Percentiles rank a stretch among this genome's conserved stretches.
Evolutionary conservation across 1,140 invertebrate species (phyloP).

Genomic region (Cyclargus thomasi): DNA sequence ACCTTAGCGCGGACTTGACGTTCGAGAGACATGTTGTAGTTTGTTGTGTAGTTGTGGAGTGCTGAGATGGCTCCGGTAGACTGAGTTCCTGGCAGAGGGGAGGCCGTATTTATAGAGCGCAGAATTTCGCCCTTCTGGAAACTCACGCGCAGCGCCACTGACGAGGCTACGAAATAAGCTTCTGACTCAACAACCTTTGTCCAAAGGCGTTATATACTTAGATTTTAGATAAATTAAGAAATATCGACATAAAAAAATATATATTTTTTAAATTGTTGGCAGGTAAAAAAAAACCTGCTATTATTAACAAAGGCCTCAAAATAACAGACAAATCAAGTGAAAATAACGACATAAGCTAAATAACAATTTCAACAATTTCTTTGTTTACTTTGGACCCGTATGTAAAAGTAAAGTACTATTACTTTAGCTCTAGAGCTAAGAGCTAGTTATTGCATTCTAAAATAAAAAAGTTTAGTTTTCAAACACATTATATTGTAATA

Average conservation of each 20-base stretch:
- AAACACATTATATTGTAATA: too few relatives aligned
- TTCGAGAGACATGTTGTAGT: conserved; percentile 84
- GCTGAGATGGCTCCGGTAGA: conserved; percentile 57
- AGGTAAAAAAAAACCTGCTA: too few relatives aligned
- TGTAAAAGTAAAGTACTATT: too few relatives aligned
- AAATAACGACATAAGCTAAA: too few relatives aligned
- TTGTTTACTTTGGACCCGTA: too few relatives aligned
- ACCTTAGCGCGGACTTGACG: conserved; percentile 87
- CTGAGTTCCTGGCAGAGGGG: conserved; percentile 66
- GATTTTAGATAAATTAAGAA: background rate
- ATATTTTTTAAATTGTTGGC: background rate
- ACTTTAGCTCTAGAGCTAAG: too few relatives aligned
- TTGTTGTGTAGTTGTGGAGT: conserved; percentile 55
- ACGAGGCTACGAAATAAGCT: conserved; percentile 54
- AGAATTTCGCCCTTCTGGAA: conserved; percentile 65
- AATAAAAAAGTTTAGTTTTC: too few relatives aligned
- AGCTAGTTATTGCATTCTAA: too few relatives aligned
- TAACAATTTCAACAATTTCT: too few relatives aligned
- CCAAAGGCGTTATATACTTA: conserved; percentile 30
- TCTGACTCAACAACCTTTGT: conserved; percentile 66
- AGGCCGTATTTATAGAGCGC: conserved; percentile 69
- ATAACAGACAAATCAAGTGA: too few relatives aligned
- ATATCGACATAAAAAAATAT: background rate
- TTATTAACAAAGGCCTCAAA: too few relatives aligned
- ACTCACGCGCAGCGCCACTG: conserved; percentile 48